Base-by-base conservation (phyloP, 1,140 invertebrate species). In the Neodiprion virginianus region DNA sequence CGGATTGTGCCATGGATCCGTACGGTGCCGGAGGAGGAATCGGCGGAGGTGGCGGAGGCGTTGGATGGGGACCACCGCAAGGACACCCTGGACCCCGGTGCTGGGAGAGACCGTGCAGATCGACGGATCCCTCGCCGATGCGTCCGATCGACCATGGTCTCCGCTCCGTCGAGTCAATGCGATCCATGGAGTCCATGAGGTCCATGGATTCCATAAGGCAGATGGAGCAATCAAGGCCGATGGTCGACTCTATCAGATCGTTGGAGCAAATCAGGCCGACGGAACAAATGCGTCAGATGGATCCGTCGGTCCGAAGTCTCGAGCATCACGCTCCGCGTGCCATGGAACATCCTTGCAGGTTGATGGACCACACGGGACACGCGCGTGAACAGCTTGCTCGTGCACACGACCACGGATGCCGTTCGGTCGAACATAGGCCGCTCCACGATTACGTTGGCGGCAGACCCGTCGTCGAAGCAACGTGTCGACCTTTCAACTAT, bases 141-240 rank as follows among this genome's bases (percentile, higher is more conserved):
- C 77, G 88, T 50, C 87, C 88, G 77, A 85, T 87, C 76, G 87
- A 88, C 72, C 85, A 85, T 74, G 79, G 78, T 49, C 85, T 88
- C 84, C 81, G 87, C 28, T 84, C 85, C n/a, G 82, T 83, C 67
- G 88, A 88, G 72, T 69, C 83, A 66, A 84, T 88, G 83, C 83
- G 87, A 74, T 88, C 88, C 69, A 87, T 88, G 83, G 87, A 88
- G 74, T 87, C 87, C 28, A 85, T 86, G 85, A 81, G 87, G 73
- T 88, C 87, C n/a, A 81, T 82, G 72, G 86, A 87, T 75, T 86
- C 86, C 12, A 79, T 84, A 71, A 79, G 70, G 40, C 40, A 23
- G n/a, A 23, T 71, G 21, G 70, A 75, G n/a, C 72, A 73, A 67
- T 28, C 67, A 11, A 72, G 74, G 69, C 53, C 49, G 10, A 72